Base-by-base conservation (phyloP, 2,888 invertebrate genomes). In the Leistus spinibarbis region DNA sequence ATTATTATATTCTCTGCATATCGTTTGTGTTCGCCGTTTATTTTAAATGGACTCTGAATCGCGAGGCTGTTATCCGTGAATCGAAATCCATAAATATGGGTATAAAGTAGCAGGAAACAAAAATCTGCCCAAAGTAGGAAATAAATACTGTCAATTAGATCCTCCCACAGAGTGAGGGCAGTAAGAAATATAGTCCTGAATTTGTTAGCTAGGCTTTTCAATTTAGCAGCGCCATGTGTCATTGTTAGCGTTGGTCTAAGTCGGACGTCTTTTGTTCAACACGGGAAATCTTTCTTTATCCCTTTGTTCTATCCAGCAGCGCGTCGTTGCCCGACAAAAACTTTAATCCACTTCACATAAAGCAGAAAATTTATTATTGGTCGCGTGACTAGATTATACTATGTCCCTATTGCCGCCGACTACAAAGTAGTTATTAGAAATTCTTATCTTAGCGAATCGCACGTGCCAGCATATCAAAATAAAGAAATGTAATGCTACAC, bases 281-380 rank as follows among this genome's bases (percentile, higher is more conserved):
- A 60, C 7, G 17, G 60, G 22, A 60, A 60, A 60, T 60, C 60
- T 60, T 60, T 60, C 60, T 60, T 60, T 60, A 60, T 60, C 22
- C 20, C 13, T 40, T 40, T 40, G 40, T 40, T 40, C 40, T 40
- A 40, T 10, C n/a, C 40, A 13, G 40, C 40, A 7, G 40, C 4
- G 10, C 40, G 40, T 1, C 57, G 1, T 4, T 9, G 20, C 57
- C 9, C 57, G 10, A 20, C n/a, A 10, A 64, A 64, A 64, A 20
- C 64, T 9, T 22, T 64, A 20, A 22, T 64, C 64, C 23, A 23
- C 64, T 23, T 20, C 23, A 16, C 20, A 64, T 64, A 64, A 64
- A 64, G 24, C 64, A 23, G 27, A 64, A 60, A 64, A 64, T 64
- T 64, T 64, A 64, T 64, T 64, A 64, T 64, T 16, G 22, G 20